phyloP scores from a whole-genome alignment of 2,113 vertebrate genomes.

The Micronisus gabar region DNA sequence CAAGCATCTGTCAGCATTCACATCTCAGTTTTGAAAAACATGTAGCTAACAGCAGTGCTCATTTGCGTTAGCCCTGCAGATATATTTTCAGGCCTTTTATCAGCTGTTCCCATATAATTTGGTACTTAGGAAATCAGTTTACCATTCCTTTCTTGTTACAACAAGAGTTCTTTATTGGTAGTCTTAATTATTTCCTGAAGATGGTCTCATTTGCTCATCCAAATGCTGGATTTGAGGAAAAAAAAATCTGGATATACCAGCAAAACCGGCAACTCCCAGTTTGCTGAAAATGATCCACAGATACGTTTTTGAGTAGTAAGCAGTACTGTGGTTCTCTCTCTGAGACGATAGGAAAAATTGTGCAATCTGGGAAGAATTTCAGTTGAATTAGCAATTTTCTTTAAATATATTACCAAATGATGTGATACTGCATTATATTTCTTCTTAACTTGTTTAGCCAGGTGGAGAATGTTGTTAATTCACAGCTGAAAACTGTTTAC shows the following conservation, averaged over 20 bases:
- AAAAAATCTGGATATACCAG: background rate
- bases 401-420: background rate
- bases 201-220: background rate
- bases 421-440: background rate
- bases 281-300: background rate
- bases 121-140: background rate
- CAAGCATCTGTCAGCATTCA: background rate
- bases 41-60: background rate
- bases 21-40: background rate
- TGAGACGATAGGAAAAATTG: background rate
- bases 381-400: slow-evolving; percentile 10
- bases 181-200: background rate
- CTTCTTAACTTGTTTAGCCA: background rate
- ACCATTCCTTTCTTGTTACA: background rate
- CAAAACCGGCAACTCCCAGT: background rate
- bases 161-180: background rate
- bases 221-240: background rate
- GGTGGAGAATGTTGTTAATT: background rate
- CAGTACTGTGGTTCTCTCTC: background rate
- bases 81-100: slow-evolving; percentile 13
- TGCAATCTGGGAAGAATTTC: slow-evolving; percentile 15
- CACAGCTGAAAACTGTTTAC: background rate
- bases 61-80: background rate
- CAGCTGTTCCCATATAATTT: background rate
- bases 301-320: background rate